phyloP scores from a whole-genome alignment of 1,140 invertebrate genomes.

The Drosophila lacteicornis region DNA sequence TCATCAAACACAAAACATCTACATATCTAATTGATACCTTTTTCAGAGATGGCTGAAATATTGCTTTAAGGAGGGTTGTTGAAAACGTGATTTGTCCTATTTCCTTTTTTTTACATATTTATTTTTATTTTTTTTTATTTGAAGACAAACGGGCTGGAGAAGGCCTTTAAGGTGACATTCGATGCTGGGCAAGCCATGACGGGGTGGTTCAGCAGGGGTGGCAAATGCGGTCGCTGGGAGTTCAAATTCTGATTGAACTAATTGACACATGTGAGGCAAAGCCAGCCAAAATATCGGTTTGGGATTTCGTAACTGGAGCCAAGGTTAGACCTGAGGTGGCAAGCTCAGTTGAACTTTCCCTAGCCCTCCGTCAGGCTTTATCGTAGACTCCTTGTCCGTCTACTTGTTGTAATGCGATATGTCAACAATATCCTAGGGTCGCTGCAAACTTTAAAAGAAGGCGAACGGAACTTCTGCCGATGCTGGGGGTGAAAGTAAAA shows the following conservation, averaged over 20 bases:
- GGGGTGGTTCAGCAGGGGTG: slow-evolving; percentile 24
- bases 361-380: not conserved
- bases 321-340: slow-evolving; percentile 20
- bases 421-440: slow-evolving; percentile 68
- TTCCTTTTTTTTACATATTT: too few relatives aligned
- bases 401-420: slow-evolving; percentile 74
- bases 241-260: slow-evolving; percentile 71
- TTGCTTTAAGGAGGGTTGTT: too few relatives aligned
- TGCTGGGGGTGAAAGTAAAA: slow-evolving; percentile 66
- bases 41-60: too few relatives aligned
- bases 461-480: slow-evolving; percentile 38
- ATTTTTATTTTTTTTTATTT: slow-evolving; percentile 7
- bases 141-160: slow-evolving; percentile 22
- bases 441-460: slow-evolving; percentile 69
- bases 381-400: slow-evolving; percentile 3
- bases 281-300: slow-evolving; percentile 46
- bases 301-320: slow-evolving; percentile 58
- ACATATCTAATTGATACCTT: too few relatives aligned
- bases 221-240: slow-evolving; percentile 59
- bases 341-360: slow-evolving; percentile 32
- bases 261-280: slow-evolving; percentile 70
- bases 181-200: slow-evolving; percentile 10
- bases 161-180: slow-evolving; percentile 52
- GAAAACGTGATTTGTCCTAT: too few relatives aligned
- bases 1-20: too few relatives aligned